Evolutionary conservation across 2,888 invertebrate genomes (phyloP), one percentile per base, ranked within the genome.

Genomic region (Limnephilus rhombicus): DNA sequence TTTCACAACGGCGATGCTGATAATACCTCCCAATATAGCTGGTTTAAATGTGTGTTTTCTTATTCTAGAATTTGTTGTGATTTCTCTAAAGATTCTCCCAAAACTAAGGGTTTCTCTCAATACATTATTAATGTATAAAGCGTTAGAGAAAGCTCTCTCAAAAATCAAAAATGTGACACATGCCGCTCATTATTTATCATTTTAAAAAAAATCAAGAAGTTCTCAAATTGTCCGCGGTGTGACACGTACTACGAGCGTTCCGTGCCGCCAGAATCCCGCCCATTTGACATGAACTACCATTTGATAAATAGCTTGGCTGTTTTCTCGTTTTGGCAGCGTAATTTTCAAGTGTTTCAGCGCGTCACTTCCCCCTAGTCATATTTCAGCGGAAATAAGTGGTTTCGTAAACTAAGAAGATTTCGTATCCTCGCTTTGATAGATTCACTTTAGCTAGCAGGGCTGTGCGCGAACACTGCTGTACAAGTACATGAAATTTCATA

Each of bases 321-420:
- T 89, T 89, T 89, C 88, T 80, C 88, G 88, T 89, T 89, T 89
- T 89, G 88, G 88, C 45, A 45, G 88, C 68, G 80, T 89, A 89
- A 89, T 89, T 89, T 80, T 80, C 88, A 89, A 89, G 88, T 89
- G 88, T 89, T 86, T 45, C 80, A 37, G 88, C 68, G 88, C 80
- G 88, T 89, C 88, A 89, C 41, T 89, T 68, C 88, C 12, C 80
- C 80, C 88, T 89, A 80, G 88, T 89, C 88, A 89, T 89, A 89
- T 89, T 89, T 89, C 88, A 89, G 41, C 80, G 37, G 45, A 89
- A 86, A 68, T 89, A 89, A 89, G 88, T 89, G 88, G 88, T 80
- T 89, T 37, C 41, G 88, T 89, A 89, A 89, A 89, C 88, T 89
- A 89, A 80, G 88, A 89, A 89, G 80, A 80, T 37, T 80, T 89